These are phyloP conservation scores for Tiliacea aurago DNA, from an alignment of 2,888 invertebrate species.

Conservation along the genomic window DNA sequence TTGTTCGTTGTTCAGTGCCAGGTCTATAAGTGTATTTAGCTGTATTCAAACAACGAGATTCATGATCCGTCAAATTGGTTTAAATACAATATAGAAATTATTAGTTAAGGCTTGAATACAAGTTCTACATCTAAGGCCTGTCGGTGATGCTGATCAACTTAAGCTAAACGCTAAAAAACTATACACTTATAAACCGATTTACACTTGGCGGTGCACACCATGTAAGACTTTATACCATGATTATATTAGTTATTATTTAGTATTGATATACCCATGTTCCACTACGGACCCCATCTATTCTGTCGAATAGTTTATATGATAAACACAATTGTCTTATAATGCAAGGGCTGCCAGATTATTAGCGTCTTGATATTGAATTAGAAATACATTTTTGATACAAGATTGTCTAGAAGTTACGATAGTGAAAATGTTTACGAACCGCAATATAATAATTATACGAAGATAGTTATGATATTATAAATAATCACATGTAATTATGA, in stretches of 20 bases:
- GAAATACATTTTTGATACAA: slow-evolving; percentile 10
- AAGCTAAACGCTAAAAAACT: slow-evolving; percentile 55
- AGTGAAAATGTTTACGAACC: background rate
- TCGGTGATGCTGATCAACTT: slow-evolving; percentile 63
- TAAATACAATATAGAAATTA: slow-evolving; percentile 14
- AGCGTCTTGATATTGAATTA: slow-evolving; percentile 11
- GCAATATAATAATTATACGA: background rate
- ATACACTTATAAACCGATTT: slow-evolving; percentile 33
- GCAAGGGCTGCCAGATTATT: background rate
- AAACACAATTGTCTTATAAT: slow-evolving; percentile 2
- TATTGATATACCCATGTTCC: slow-evolving; percentile 14
- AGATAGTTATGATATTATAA: background rate
- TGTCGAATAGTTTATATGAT: background rate
- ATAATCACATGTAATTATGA: background rate
- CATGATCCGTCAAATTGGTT: slow-evolving; percentile 26
- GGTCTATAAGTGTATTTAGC: too few species aligned
- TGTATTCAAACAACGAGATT: background rate
- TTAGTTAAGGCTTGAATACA: slow-evolving; percentile 49
- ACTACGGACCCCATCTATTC: slow-evolving; percentile 3
- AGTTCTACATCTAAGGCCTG: slow-evolving; percentile 62
- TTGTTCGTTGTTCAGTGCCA: background rate
- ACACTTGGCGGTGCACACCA: slow-evolving; percentile 9
- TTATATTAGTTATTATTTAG: slow-evolving; percentile 12
- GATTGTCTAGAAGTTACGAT: background rate
- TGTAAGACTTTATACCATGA: background rate